Evolutionary conservation across 2,113 vertebrate genomes (phyloP).

Genomic region (Nannospalax galili): DNA sequence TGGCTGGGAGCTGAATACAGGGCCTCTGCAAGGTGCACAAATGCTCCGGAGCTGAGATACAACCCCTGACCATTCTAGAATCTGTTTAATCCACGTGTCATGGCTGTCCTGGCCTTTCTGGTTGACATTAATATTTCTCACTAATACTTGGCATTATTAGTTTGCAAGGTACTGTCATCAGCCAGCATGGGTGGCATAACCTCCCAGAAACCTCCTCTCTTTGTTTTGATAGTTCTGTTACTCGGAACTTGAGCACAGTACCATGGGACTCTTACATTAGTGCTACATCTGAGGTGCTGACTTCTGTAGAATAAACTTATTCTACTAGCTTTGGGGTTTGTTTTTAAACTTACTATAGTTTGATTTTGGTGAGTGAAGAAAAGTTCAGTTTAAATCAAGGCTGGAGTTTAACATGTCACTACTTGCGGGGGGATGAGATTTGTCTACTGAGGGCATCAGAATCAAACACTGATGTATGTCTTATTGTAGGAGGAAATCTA

Average conservation of each 20-base stretch:
- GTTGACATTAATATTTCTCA: not conserved
- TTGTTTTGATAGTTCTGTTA: not conserved
- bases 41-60: not conserved
- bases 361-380: not conserved
- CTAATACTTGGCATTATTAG: not conserved
- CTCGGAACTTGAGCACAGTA: not conserved
- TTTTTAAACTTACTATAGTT: constrained; percentile 16
- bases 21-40: not conserved
- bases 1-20: too few species aligned
- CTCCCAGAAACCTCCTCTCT: not conserved
- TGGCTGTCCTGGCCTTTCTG: not conserved
- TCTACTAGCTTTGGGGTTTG: not conserved
- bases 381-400: not conserved
- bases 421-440: not conserved
- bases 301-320: not conserved
- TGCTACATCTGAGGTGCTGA: not conserved
- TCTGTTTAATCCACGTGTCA: not conserved
- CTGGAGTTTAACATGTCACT: not conserved
- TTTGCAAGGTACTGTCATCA: not conserved
- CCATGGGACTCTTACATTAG: not conserved
- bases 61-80: not conserved
- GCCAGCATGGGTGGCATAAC: not conserved
- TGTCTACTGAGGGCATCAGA: not conserved
- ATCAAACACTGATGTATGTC: not conserved
- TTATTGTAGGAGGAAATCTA: constrained; percentile 30